Conservation (phyloP, 2,797 vertebrate genomes). For the Gymnoscopelus microlampas region DNA sequence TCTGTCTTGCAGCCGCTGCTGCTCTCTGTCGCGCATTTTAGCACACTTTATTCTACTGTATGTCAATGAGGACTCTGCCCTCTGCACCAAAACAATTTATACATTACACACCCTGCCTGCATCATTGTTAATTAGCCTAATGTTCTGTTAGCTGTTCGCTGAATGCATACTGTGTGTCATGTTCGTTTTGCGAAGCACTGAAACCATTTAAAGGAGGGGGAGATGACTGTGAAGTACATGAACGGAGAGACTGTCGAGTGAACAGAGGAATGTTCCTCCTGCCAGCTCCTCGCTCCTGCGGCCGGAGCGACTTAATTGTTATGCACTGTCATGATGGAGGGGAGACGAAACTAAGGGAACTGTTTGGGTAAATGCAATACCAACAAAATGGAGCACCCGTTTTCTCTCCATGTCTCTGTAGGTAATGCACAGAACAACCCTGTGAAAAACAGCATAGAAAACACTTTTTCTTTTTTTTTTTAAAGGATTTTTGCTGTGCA, state of each 20-base stretch:
- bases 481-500: constrained; percentile 23
- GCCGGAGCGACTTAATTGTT: constrained; percentile 59
- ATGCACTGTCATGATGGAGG: constrained; percentile 53
- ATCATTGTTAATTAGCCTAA: constrained; percentile 32
- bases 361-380: constrained; percentile 46
- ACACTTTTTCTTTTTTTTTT: constrained; percentile 23
- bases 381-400: constrained; percentile 30
- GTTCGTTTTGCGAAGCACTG: constrained; percentile 42
- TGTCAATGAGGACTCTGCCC: too few species aligned
- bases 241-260: constrained; percentile 51
- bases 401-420: constrained; percentile 8
- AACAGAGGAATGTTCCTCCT: constrained; percentile 72
- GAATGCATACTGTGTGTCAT: constrained; percentile 25
- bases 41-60: too few species aligned
- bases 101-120: background rate
- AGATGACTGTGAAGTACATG: constrained; percentile 65
- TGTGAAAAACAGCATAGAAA: constrained; percentile 25
- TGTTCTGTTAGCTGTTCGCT: constrained; percentile 25
- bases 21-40: too few species aligned
- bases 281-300: constrained; percentile 54
- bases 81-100: background rate
- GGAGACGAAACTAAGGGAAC: constrained; percentile 57
- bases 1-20: too few species aligned
- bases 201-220: constrained; percentile 61
- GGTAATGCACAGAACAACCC: constrained; percentile 20